These are phyloP conservation scores for Hypomesus transpacificus DNA, from an alignment of 2,113 vertebrate genomes.

Conservation along the genomic window DNA sequence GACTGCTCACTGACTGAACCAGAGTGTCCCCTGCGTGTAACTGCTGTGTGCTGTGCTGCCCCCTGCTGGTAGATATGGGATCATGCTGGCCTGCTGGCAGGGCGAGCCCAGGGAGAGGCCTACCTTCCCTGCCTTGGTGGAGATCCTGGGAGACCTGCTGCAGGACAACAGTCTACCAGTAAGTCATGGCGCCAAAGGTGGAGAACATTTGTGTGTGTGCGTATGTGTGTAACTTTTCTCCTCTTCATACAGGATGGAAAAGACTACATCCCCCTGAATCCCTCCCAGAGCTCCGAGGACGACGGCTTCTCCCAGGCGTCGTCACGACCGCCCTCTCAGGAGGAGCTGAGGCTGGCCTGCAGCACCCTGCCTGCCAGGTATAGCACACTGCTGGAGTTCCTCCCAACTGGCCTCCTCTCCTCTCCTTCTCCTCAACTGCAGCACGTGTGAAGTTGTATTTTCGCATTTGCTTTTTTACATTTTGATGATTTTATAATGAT, in stretches of 20 bases:
- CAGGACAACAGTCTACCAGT: slow-evolving; percentile 85
- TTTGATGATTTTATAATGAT: no score
- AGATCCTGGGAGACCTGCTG: slow-evolving; percentile 90
- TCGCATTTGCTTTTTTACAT: no score
- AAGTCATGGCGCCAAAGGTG: slow-evolving; percentile 42
- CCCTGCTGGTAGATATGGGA: slow-evolving; percentile 80
- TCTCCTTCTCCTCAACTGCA: no score
- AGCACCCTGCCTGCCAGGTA: slow-evolving; percentile 86
- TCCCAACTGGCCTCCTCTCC: no score
- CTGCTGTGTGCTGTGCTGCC: slow-evolving; percentile 43
- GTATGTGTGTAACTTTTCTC: background rate
- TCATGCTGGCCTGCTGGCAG: slow-evolving; percentile 97
- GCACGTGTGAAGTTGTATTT: no score
- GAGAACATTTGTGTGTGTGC: background rate
- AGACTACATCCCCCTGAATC: slow-evolving; percentile 76
- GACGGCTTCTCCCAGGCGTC: slow-evolving; percentile 87
- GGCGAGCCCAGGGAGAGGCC: slow-evolving; percentile 92
- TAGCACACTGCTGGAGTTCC: background rate
- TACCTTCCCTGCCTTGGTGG: slow-evolving; percentile 85
- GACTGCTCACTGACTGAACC: no score
- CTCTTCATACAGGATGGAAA: slow-evolving; percentile 76
- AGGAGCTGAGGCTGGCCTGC: slow-evolving; percentile 77
- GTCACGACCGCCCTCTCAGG: slow-evolving; percentile 79
- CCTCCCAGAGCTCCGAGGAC: slow-evolving; percentile 88
- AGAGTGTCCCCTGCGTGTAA: background rate